phyloP scores from a whole-genome alignment of 2,888 invertebrate species.

The Acanthacorydalis orientalis region DNA sequence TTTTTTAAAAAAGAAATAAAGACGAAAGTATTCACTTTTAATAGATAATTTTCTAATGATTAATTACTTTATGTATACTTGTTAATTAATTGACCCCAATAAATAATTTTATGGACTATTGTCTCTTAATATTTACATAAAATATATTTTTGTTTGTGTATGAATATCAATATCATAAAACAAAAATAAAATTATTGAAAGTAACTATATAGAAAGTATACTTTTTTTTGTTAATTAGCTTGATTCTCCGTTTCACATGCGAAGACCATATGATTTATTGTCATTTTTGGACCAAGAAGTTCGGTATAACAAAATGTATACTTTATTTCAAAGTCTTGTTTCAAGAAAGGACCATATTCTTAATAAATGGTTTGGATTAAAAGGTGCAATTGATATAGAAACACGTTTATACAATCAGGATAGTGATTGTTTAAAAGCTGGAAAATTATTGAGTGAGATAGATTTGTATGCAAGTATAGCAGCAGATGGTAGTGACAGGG shows the following conservation, averaged over 20 bases:
- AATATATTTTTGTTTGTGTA: conserved; percentile 12
- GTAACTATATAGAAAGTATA: neutral
- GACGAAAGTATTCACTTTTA: conserved; percentile 8
- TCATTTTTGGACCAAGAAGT: conserved; percentile 62
- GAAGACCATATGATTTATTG: conserved; percentile 54
- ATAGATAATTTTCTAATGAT: neutral
- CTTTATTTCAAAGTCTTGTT: conserved; percentile 44
- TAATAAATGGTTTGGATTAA: conserved; percentile 35
- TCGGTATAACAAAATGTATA: conserved; percentile 39
- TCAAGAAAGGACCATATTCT: conserved; percentile 45
- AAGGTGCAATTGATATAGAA: conserved; percentile 43
- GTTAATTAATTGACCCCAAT: neutral
- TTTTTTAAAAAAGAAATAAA: no score
- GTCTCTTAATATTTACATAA: neutral
- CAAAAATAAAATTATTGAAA: neutral
- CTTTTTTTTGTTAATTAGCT: conserved; percentile 30
- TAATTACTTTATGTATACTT: neutral
- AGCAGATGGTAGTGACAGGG: conserved; percentile 35
- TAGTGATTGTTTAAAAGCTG: conserved; percentile 46
- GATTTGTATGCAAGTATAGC: conserved; percentile 48
- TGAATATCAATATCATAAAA: neutral
- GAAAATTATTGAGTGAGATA: conserved; percentile 41
- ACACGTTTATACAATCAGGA: conserved; percentile 39
- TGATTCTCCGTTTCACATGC: conserved; percentile 55
- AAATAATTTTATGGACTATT: neutral